Evolutionary conservation across 92 coral and sea anemone genomes (phyloP), one percentile per base, ranked within the genome.

Genomic region (Phenganax subtilis): DNA sequence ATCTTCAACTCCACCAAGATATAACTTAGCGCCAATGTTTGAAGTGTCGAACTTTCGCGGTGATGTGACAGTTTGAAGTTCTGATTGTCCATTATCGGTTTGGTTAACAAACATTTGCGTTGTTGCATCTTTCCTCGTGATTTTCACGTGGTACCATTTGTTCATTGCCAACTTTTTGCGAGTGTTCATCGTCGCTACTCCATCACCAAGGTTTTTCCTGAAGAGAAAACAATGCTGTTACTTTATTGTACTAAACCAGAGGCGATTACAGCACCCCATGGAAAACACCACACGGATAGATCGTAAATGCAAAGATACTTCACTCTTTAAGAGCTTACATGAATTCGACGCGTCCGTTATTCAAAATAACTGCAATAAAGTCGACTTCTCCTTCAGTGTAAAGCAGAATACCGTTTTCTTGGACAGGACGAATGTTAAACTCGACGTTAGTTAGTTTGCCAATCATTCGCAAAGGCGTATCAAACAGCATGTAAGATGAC

Each of bases 121-220:
- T 1, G 37, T 10, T 44, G 29, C 56, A 9, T 14, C 72, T 51
- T 79, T 63, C 25, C 83, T 47, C 57, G 69, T 52, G 1, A 79
- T 10, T 52, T 44, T 55, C 8, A 79, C 54, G 62, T 79, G 64
- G 29, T 62, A 79, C 83, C 83, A 79, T 79, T 64, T 79, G 83
- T 79, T 62, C 83, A 79, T 47, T 15, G 63, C 83, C 29, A 79
- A 51, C 29, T 67, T 72, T 0, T 11, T 28, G 6, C 9, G 17
- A 25, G 73, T 79, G 25, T 65, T 62, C 28, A 6, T 64, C 0
- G 12, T 51, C 7, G 61, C 74, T 25, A 15, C 10, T 64, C 83
- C 83, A 65, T 79, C 83, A 44, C 83, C 83, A 11, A 79, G 83
- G 53, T 79, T 31, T 44, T 59, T 44, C 47, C 83, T 79, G 30